These are phyloP conservation scores for Tor tambroides DNA, from an alignment of 2,113 vertebrate genomes.

Conservation along the genomic window DNA sequence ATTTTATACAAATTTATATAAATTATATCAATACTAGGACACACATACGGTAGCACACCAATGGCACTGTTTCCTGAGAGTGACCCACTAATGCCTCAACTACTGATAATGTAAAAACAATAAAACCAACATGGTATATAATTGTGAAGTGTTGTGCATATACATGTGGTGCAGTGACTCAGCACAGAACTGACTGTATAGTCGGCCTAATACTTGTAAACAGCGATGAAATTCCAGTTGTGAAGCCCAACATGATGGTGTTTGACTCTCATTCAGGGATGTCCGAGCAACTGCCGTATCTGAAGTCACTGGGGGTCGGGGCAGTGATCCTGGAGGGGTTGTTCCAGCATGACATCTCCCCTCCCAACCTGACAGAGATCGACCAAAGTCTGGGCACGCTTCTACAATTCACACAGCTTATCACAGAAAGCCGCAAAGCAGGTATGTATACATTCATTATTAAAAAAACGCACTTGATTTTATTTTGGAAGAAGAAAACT, in stretches of 20 bases:
- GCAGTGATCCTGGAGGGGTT: conserved; percentile 71
- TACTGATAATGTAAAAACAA: background rate
- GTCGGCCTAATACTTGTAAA: background rate
- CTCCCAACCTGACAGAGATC: conserved; percentile 54
- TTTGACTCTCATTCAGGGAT: conserved; percentile 62
- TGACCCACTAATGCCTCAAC: background rate
- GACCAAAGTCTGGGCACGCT: conserved; percentile 51
- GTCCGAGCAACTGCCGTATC: conserved; percentile 67
- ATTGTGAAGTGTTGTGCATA: background rate
- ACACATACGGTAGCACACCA: background rate
- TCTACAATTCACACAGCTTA: conserved; percentile 68
- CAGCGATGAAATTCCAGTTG: background rate
- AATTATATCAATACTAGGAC: background rate
- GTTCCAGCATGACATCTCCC: conserved; percentile 56
- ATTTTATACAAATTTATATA: background rate
- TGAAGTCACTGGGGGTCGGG: conserved; percentile 70
- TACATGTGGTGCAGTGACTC: background rate
- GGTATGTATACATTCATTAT: conserved; percentile 53
- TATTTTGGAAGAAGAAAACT: background rate
- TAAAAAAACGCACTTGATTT: background rate
- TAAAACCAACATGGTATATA: background rate
- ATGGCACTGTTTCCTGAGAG: background rate
- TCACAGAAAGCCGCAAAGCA: conserved; percentile 67
- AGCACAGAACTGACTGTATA: background rate
- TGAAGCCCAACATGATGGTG: background rate